Evolutionary conservation across 2,113 vertebrate species (phyloP), one percentile per base, ranked within the genome.

Genomic region (Nettapus auritus): DNA sequence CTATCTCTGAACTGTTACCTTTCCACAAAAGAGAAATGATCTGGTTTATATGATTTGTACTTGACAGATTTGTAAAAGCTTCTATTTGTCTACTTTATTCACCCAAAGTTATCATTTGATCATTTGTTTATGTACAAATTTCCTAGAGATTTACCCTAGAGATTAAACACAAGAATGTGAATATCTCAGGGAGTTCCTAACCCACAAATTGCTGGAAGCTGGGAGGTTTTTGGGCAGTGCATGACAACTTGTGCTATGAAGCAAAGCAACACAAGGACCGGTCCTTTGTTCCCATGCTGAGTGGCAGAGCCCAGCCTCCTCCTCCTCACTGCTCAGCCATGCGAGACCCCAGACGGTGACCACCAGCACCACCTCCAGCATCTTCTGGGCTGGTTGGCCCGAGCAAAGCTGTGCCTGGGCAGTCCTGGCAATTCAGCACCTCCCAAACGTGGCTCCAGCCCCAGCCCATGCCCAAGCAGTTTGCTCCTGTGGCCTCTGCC

Each of bases 231-330:
- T 19, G 1, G 6, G 3, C 50, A 18, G 36, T 33, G 38, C 48
- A 33, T 9, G 64, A 9, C 40, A 33, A 22, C 8, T 40, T 40
- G 11, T 9, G 17, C 20, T 25, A 15, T 5, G 8, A 11, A 23
- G 46, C 8, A 11, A 1, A 3, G 20, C 2, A 22, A 48, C 4
- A 22, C 5, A 0, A 18, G 46, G 33, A 23, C 48, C 28, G 4
- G 25, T 2, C 1, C 20, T 21, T 53, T 17, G 40, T 23, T 52
- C 33, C 25, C 5, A 52, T 26, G 50, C 23, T 2, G 2, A 26
- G 12, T 2, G 0, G 48, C 5, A 11, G 36, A 66, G 77, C 38
- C 50, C 50, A 12, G 50, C 7, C 31, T 1, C 33, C 50, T 1
- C 33, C 50, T 31, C 18, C 18, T 4, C 33, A 33, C 38, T n/a